phyloP scores from a whole-genome alignment of 1,140 invertebrate species.

The Hylaeus anthracinus region DNA sequence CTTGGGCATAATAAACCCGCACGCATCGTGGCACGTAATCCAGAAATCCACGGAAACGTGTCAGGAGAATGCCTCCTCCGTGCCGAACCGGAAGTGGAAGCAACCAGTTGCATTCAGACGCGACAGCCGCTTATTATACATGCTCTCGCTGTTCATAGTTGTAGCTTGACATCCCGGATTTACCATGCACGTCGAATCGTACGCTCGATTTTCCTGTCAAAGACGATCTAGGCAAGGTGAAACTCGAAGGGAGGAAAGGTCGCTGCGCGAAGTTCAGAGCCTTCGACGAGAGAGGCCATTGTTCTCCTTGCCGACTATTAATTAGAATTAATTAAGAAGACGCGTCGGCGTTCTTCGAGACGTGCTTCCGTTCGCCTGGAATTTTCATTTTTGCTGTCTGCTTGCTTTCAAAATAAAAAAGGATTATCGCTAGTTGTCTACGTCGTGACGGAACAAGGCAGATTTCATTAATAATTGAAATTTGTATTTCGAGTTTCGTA shows the following conservation, averaged over 20 bases:
- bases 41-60: conserved; percentile 39
- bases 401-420: too few relatives aligned
- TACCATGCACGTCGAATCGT: not conserved
- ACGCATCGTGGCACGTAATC: conserved; percentile 23
- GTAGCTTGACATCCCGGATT: not conserved
- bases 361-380: not conserved
- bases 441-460: too few relatives aligned
- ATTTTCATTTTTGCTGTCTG: not conserved
- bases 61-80: not conserved
- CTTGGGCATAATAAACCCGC: conserved; percentile 35
- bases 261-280: conserved; percentile 45
- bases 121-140: not conserved
- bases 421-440: too few relatives aligned
- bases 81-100: conserved; percentile 23
- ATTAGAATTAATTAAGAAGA: conserved; percentile 50
- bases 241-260: conserved; percentile 49
- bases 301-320: conserved; percentile 35
- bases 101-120: not conserved
- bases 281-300: conserved; percentile 44
- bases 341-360: not conserved
- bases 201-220: not conserved
- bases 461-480: not conserved
- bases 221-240: conserved; percentile 38
- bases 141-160: not conserved
- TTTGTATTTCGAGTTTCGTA: not conserved